phyloP scores from a whole-genome alignment of 2,888 invertebrate genomes.

The Nephrocerus scutellatus region DNA sequence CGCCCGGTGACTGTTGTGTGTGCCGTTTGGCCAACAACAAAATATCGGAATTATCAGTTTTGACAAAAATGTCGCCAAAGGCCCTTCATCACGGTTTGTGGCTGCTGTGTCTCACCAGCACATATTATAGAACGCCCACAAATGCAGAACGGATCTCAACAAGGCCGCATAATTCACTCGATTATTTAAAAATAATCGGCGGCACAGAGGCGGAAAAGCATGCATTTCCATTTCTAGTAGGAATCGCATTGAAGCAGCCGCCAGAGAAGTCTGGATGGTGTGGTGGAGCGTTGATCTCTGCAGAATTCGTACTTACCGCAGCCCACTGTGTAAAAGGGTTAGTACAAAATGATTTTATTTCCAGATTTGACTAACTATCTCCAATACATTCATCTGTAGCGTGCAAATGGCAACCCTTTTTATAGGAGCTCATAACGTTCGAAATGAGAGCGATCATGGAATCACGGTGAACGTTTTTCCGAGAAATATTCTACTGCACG shows the following conservation, averaged over 20 bases:
- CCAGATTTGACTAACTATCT: too few relatives aligned
- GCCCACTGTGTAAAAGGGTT: conserved; percentile 45
- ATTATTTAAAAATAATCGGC: too few relatives aligned
- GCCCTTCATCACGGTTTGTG: neutral
- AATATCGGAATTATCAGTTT: too few relatives aligned
- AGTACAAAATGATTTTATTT: conserved; percentile 8
- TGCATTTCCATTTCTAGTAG: conserved; percentile 43
- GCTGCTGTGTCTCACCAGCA: neutral
- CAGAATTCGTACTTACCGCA: conserved; percentile 40
- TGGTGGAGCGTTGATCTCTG: conserved; percentile 43
- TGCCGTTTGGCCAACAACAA: too few relatives aligned
- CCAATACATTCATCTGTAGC: too few relatives aligned
- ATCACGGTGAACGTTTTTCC: conserved; percentile 11
- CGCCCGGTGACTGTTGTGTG: too few relatives aligned
- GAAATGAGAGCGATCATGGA: conserved; percentile 6
- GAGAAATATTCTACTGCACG: conserved; percentile 16
- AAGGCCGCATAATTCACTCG: too few relatives aligned
- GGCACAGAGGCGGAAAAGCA: conserved; percentile 38
- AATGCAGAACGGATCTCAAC: too few relatives aligned
- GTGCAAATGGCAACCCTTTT: conserved; percentile 18
- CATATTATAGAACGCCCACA: neutral
- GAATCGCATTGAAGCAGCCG: conserved; percentile 39
- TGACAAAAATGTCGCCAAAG: too few relatives aligned
- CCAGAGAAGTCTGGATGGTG: conserved; percentile 43
- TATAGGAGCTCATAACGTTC: conserved; percentile 18